These are phyloP conservation scores for Xyrauchen texanus DNA, from an alignment of 2,113 vertebrate genomes.

Conservation along the genomic window DNA sequence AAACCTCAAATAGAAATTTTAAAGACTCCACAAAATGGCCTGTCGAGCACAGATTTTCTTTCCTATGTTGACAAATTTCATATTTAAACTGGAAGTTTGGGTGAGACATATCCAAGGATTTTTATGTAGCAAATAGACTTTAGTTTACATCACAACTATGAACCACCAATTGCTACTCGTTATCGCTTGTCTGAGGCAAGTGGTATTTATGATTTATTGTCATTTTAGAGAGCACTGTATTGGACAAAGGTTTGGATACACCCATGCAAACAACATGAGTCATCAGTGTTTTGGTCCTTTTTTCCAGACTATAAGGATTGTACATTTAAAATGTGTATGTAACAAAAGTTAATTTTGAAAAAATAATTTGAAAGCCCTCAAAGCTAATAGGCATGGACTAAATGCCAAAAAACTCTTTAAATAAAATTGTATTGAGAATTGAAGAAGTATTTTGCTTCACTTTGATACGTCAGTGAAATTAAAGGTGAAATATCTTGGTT, in stretches of 20 bases:
- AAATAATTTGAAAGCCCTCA: not conserved
- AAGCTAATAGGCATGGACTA: not conserved
- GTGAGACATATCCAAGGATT: too few relatives aligned
- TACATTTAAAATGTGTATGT: too few relatives aligned
- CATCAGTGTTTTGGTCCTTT: not conserved
- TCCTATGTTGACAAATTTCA: not conserved
- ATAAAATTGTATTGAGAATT: not conserved
- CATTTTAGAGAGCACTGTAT: not conserved
- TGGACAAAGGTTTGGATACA: not conserved
- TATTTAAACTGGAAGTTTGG: not conserved
- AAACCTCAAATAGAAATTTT: conserved; percentile 35
- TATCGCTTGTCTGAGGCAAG: not conserved
- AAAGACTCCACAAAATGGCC: conserved; percentile 16
- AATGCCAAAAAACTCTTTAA: not conserved
- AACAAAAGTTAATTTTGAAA: too few relatives aligned
- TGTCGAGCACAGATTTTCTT: not conserved
- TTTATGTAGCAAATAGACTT: too few relatives aligned
- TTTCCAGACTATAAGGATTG: not conserved
- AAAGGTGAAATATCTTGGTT: conserved; percentile 11
- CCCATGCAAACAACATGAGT: not conserved
- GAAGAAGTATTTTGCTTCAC: not conserved
- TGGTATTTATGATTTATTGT: not conserved
- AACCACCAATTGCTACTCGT: not conserved
- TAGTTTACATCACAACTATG: too few relatives aligned
- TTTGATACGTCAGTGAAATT: not conserved